Evolutionary conservation across 2,888 invertebrate genomes (phyloP).

Genomic region (Gandaritis pyraliata): DNA sequence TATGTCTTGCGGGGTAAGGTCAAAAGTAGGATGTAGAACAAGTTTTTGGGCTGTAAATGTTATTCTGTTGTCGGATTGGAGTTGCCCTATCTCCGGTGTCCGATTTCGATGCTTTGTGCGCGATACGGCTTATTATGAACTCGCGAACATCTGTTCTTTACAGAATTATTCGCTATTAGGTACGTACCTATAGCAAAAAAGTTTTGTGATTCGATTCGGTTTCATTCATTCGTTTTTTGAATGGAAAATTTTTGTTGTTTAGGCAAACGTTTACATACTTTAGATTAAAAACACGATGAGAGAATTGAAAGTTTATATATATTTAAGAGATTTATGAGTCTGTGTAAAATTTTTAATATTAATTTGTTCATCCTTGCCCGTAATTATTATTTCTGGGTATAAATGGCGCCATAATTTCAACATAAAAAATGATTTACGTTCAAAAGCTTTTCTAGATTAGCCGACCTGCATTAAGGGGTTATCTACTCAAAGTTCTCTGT

Average conservation of each 20-base stretch:
- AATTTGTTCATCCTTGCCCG: background rate
- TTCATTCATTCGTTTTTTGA: constrained; percentile 50
- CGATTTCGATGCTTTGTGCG: constrained; percentile 81
- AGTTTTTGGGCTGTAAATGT: constrained; percentile 53
- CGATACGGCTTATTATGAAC: constrained; percentile 83
- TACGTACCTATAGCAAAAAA: constrained; percentile 67
- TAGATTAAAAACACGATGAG: constrained; percentile 5
- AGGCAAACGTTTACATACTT: constrained; percentile 24
- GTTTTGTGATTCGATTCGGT: constrained; percentile 61
- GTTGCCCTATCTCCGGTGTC: constrained; percentile 82
- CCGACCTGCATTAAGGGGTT: constrained; percentile 72
- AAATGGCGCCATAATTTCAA: constrained; percentile 29
- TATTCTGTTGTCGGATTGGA: constrained; percentile 66
- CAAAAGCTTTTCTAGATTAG: constrained; percentile 52
- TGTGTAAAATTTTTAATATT: background rate
- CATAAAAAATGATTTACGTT: constrained; percentile 45
- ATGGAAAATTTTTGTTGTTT: constrained; percentile 46
- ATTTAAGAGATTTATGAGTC: constrained; percentile 1
- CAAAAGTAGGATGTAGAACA: constrained; percentile 48
- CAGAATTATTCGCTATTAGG: constrained; percentile 69
- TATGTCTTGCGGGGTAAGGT: constrained; percentile 48
- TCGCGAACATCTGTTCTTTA: constrained; percentile 79
- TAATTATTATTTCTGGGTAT: background rate
- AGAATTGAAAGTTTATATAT: constrained; percentile 6
- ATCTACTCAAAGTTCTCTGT: constrained; percentile 55